Evolutionary conservation across 2,888 invertebrate genomes (phyloP), one percentile per base, ranked within the genome.

Genomic region (Operophtera brumata): DNA sequence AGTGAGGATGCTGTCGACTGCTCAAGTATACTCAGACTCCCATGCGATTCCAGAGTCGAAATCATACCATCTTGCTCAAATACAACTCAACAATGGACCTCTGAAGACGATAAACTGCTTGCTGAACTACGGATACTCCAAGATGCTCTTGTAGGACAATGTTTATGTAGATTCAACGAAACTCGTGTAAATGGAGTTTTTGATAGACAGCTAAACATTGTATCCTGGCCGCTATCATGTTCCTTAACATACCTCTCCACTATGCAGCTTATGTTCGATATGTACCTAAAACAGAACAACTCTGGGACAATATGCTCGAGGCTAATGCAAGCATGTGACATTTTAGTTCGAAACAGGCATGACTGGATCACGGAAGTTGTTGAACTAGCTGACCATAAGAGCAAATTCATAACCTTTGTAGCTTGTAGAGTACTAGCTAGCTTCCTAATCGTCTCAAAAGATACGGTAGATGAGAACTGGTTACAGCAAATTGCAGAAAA

Each of bases 281-380:
- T 96, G 45, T 96, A 96, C 74, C 90, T 96, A 47, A 96, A 96
- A 77, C 96, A 97, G 78, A 96, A 96, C 69, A 92, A 93, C 46
- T 94, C 94, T 60, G 96, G 96, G 10, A 93, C 93, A 32, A 95
- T 96, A 80, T 97, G 97, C 82, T 93, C 94, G 36, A 92, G 94
- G 67, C 93, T 97, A 43, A 94, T 94, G 84, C 94, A 94, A 66
- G 93, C 96, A 13, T 96, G 96, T 80, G 95, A 96, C 73, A 93
- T 94, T 50, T 91, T 96, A 46, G 93, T 95, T 62, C 91, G 94
- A 50, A 96, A 96, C 78, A 94, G 95, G 77, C 94, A 95, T 75
- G 95, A 95, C 70, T 93, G 96, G 76, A 94, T 96, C 59, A 95
- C 96, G 67, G 95, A 96, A 84, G 93, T 96, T 50, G 93, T 96